Conservation (phyloP, 2,797 vertebrate species). For the Gallirallus australis region DNA sequence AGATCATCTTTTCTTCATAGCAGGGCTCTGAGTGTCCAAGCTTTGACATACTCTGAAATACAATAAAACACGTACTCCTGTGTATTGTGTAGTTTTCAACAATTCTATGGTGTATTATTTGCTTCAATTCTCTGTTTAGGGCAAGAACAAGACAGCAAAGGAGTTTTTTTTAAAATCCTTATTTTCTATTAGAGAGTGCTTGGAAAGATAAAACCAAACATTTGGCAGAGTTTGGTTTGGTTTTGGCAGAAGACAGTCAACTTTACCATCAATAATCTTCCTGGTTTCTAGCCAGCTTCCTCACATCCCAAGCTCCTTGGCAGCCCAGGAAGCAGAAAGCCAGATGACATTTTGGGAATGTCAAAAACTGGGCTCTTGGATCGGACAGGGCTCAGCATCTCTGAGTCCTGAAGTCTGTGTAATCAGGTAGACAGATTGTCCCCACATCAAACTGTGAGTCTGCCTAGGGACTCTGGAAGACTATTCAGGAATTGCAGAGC, state of each 20-base stretch:
- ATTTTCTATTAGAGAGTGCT: not conserved
- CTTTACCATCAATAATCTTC: slow-evolving; percentile 27
- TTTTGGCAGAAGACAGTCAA: slow-evolving; percentile 24
- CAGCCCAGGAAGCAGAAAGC: slow-evolving; percentile 10
- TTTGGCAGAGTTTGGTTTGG: slow-evolving; percentile 14
- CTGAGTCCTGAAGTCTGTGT: not conserved
- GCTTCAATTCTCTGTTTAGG: not conserved
- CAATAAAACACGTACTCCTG: not conserved
- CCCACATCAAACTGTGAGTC: not conserved
- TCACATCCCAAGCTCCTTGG: not conserved
- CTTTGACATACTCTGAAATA: not conserved
- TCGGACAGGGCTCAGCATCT: not conserved
- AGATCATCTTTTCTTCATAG: not conserved
- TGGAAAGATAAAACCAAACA: slow-evolving; percentile 29
- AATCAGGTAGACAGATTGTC: not conserved
- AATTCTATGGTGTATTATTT: not conserved
- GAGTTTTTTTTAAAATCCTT: not conserved
- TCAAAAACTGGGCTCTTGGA: not conserved
- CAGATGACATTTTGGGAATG: slow-evolving; percentile 17
- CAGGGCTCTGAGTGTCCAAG: not conserved
- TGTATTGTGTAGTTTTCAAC: not conserved
- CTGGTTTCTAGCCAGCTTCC: slow-evolving; percentile 23
- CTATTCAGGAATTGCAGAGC: not conserved
- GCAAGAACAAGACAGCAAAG: not conserved
- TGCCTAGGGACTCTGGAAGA: not conserved